Conservation (phyloP, 1,140 invertebrate species). For the Tigriopus japonicus region DNA sequence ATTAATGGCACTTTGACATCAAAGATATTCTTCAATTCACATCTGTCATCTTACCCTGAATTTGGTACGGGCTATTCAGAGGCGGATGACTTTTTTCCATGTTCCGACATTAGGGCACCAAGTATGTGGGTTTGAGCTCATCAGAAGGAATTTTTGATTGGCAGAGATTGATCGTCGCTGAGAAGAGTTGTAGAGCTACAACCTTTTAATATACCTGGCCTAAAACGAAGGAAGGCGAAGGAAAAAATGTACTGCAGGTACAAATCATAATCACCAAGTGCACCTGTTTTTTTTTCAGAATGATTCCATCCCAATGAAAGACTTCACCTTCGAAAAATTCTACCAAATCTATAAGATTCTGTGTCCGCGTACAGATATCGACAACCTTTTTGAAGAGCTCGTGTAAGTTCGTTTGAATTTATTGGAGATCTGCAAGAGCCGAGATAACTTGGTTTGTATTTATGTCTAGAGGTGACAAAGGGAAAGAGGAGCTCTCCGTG, state of each 20-base stretch:
- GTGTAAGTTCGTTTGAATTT: constrained; percentile 60
- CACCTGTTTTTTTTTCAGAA: neutral
- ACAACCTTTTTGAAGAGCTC: constrained; percentile 75
- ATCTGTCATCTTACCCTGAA: too few relatives aligned
- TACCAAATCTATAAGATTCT: constrained; percentile 97
- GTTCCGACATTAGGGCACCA: too few relatives aligned
- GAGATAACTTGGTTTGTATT: neutral
- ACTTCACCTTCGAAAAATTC: constrained; percentile 98
- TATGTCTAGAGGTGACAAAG: neutral
- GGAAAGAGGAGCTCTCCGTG: constrained; percentile 38
- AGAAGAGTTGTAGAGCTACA: too few relatives aligned
- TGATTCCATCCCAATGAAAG: constrained; percentile 23
- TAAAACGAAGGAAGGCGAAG: too few relatives aligned
- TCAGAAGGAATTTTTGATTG: too few relatives aligned
- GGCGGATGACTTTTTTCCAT: too few relatives aligned
- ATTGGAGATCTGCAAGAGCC: neutral
- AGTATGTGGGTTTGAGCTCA: too few relatives aligned
- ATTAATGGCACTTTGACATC: too few relatives aligned
- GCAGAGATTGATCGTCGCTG: too few relatives aligned
- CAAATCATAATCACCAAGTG: neutral
- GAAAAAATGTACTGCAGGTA: neutral
- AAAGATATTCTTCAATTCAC: too few relatives aligned
- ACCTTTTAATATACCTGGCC: too few relatives aligned
- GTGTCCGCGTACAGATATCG: constrained; percentile 95
- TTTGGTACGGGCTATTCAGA: too few relatives aligned